Base-by-base conservation (phyloP, 2,113 vertebrate genomes). In the Tachysurus fulvidraco region DNA sequence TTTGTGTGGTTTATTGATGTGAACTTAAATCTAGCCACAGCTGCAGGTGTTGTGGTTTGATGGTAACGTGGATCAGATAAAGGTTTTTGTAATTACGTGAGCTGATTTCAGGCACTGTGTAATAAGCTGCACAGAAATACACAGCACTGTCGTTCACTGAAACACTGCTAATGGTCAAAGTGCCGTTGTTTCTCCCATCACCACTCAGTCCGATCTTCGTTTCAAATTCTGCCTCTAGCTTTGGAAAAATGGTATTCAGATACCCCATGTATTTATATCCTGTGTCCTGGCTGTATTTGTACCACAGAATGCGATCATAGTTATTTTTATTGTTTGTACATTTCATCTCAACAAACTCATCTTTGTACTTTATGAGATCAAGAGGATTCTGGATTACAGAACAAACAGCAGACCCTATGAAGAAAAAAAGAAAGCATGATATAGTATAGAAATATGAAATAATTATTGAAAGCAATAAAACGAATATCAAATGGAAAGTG, bases 51-150 rank as follows among this genome's bases (percentile, higher is more conserved):
- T 83, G 28, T 57, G 65, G 30, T 59, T 82, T 46, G 12, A 12
- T 28, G 30, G 64, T 71, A 30, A 59, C 25, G 10, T 60, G 4
- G n/a, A 82, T 81, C 36, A 86, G 55, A 50, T 86, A 30, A 54
- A 73, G 76, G 69, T 87, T 90, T 85, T 81, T 90, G 88, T 87
- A 83, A 23, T 59, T 5, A 50, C 13, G 10, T 44, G 65, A 25
- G 64, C 44, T 25, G 14, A 86, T 67, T n/a, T 60, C 65, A 57
- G 76, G 50, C 62, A 89, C 84, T 64, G 87, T 90, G 87, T 79
- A 62, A 85, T 87, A 88, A 30, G 89, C 89, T 82, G 85, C 87
- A 87, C 89, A 90, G 87, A 44, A 90, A 82, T 88, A 90, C 76
- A 86, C 73, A 65, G 84, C 65, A 17, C 76, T 84, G 84, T 89